A percentile compares a stretch with the other conserved stretches of the same genome.
Evolutionary conservation across 2,888 invertebrate genomes (phyloP).

Genomic region (Apotomis betuletana): DNA sequence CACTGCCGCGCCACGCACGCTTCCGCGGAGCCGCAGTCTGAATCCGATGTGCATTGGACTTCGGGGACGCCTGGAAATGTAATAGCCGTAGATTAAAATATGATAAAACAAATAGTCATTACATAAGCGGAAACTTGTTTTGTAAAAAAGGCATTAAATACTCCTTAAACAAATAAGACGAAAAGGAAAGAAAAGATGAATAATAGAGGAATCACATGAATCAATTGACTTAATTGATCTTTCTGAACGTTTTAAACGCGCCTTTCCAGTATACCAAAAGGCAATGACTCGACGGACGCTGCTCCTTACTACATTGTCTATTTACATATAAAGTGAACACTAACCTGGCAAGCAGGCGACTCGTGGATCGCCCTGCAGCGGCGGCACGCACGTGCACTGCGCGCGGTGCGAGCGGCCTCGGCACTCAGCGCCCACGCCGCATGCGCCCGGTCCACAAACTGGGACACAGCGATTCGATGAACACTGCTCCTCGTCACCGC

Average conservation of each 20-base stretch:
- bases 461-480: slow-evolving; percentile 89
- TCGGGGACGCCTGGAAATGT: slow-evolving; percentile 68
- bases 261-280: too few relatives aligned
- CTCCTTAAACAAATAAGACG: too few relatives aligned
- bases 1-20: slow-evolving; percentile 92
- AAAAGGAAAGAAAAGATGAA: too few relatives aligned
- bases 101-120: background rate
- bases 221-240: too few relatives aligned
- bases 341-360: slow-evolving; percentile 86
- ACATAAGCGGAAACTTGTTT: too few relatives aligned
- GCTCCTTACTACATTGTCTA: background rate
- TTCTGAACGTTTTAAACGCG: too few relatives aligned
- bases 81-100: slow-evolving; percentile 20
- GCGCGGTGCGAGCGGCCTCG: slow-evolving; percentile 89
- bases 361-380: slow-evolving; percentile 91
- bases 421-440: slow-evolving; percentile 91
- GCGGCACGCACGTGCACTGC: slow-evolving; percentile 89
- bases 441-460: slow-evolving; percentile 88
- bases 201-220: too few relatives aligned
- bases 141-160: too few relatives aligned
- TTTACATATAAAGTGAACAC: slow-evolving; percentile 11
- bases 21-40: slow-evolving; percentile 89
- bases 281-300: too few relatives aligned
- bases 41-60: slow-evolving; percentile 88
- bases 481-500: slow-evolving; percentile 88